phyloP scores from a whole-genome alignment of 53 echinoderm and acorn worm species.

The Mesocentrotus franciscanus region DNA sequence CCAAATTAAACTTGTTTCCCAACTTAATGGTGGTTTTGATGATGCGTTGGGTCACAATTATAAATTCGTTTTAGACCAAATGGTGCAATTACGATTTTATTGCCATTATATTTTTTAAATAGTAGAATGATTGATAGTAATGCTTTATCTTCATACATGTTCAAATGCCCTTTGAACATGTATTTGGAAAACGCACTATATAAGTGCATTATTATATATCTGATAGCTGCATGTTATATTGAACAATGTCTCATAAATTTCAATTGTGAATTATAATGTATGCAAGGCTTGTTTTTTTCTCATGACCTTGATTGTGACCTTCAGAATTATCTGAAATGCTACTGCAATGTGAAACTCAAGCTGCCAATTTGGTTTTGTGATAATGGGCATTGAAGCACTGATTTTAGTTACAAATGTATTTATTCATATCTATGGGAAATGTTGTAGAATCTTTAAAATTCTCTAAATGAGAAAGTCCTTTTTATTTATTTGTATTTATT shows the following conservation, averaged over 20 bases:
- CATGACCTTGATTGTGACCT: background rate
- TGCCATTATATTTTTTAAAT: too few species aligned
- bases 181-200: too few species aligned
- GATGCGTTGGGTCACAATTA: too few species aligned
- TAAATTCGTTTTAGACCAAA: too few species aligned
- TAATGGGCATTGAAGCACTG: background rate
- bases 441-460: background rate
- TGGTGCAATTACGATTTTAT: too few species aligned
- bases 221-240: too few species aligned
- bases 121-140: too few species aligned
- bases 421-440: background rate
- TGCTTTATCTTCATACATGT: too few species aligned
- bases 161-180: too few species aligned
- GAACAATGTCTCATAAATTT: background rate
- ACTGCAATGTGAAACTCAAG: background rate
- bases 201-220: too few species aligned
- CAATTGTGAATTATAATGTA: background rate
- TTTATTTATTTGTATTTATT: background rate
- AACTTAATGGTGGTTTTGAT: too few species aligned
- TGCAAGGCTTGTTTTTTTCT: background rate
- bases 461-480: background rate
- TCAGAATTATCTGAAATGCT: background rate
- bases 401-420: background rate
- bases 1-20: too few species aligned
- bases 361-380: background rate